These are phyloP conservation scores for Zaprionus inermis DNA, from an alignment of 1,140 invertebrate genomes.

Conservation along the genomic window DNA sequence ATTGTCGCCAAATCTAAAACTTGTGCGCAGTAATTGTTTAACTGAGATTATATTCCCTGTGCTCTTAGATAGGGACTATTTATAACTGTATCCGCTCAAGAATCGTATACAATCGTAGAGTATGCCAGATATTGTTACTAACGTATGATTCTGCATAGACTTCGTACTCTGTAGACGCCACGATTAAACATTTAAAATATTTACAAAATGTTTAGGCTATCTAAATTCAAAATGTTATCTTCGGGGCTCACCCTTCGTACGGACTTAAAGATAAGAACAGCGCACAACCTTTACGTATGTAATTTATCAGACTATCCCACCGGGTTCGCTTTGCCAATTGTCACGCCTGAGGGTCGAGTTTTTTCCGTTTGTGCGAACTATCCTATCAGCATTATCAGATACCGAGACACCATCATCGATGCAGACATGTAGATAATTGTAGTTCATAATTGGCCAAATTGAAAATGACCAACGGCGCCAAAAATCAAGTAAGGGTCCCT, in stretches of 20 bases:
- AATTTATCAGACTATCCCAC: slow-evolving; percentile 1
- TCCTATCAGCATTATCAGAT: neutral
- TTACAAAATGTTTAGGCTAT: slow-evolving; percentile 26
- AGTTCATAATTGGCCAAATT: neutral
- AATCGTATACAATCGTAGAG: slow-evolving; percentile 9
- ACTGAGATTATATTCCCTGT: slow-evolving; percentile 8
- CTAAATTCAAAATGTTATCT: slow-evolving; percentile 24
- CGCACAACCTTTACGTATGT: slow-evolving; percentile 5
- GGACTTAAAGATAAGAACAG: slow-evolving; percentile 24
- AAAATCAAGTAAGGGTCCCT: neutral
- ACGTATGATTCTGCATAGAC: slow-evolving; percentile 12
- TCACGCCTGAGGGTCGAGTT: neutral
- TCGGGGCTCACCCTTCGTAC: slow-evolving; percentile 21
- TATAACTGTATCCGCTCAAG: slow-evolving; percentile 17
- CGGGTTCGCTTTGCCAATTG: slow-evolving; percentile 3
- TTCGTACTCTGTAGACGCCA: neutral
- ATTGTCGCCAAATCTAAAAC: neutral
- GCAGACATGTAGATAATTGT: neutral
- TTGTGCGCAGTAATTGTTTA: neutral
- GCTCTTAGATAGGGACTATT: slow-evolving; percentile 28
- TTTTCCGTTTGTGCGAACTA: neutral
- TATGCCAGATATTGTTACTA: slow-evolving; percentile 16
- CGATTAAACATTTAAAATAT: slow-evolving; percentile 31
- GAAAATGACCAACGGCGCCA: neutral
- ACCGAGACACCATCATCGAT: neutral